phyloP scores from a whole-genome alignment of 2,888 invertebrate species.

The Margaritifera margaritifera region DNA sequence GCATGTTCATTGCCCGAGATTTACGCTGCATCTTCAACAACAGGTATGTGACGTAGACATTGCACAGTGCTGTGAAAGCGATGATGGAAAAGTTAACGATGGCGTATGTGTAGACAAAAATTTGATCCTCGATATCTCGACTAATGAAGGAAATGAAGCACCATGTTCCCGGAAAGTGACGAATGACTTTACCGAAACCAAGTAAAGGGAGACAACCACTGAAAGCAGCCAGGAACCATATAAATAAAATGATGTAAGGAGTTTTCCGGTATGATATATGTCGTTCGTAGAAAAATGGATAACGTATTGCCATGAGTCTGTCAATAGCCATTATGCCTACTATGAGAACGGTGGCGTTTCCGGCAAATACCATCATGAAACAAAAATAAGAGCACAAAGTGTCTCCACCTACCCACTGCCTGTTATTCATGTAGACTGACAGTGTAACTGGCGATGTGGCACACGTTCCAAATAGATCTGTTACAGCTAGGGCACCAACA shows the following conservation, averaged over 20 bases:
- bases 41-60: slow-evolving; percentile 54
- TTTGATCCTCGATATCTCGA: slow-evolving; percentile 39
- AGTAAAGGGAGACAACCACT: slow-evolving; percentile 64
- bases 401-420: slow-evolving; percentile 61
- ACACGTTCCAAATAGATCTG: slow-evolving; percentile 68
- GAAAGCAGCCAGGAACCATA: slow-evolving; percentile 56
- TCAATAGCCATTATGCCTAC: slow-evolving; percentile 71
- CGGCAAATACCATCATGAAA: slow-evolving; percentile 67
- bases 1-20: slow-evolving; percentile 28
- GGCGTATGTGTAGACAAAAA: slow-evolving; percentile 65
- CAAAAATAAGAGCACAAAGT: slow-evolving; percentile 66
- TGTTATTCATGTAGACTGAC: slow-evolving; percentile 51
- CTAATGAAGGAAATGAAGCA: slow-evolving; percentile 71
- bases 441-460: slow-evolving; percentile 59
- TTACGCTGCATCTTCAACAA: slow-evolving; percentile 58
- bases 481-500: slow-evolving; percentile 66
- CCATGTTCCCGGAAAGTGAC: slow-evolving; percentile 71
- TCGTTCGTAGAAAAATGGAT: slow-evolving; percentile 63
- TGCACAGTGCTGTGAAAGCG: slow-evolving; percentile 53
- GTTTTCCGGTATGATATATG: slow-evolving; percentile 53
- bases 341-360: slow-evolving; percentile 66
- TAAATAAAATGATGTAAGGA: slow-evolving; percentile 39
- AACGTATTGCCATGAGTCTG: slow-evolving; percentile 62
- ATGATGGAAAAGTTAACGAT: slow-evolving; percentile 61
- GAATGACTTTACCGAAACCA: slow-evolving; percentile 68